Evolutionary conservation across 92 coral and sea anemone genomes (phyloP), one percentile per base, ranked within the genome.

Genomic region (Blastomussa wellsi): DNA sequence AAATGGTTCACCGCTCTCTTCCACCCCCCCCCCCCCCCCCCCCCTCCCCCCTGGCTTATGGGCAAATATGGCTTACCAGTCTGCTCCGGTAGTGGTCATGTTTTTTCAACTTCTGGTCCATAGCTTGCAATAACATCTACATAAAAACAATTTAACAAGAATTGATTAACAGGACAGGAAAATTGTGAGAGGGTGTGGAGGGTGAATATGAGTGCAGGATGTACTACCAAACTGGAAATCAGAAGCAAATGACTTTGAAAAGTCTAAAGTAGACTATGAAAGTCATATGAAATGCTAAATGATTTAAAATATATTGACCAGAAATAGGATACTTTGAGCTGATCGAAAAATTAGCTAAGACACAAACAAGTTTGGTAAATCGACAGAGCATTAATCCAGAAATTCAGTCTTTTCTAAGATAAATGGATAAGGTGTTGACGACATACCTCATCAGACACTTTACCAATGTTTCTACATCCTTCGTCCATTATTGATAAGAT

Each of bases 401-500:
- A 5, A 17, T 55, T 24, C 1, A 17, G 5, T 57, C 10, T 6
- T 57, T 57, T 26, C 65, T 57, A n/a, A n/a, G n/a, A n/a, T 5
- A 44, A 44, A 44, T 15, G 8, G 0, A 5, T 22, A 57, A 5
- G 29, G 36, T 41, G 37, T 47, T n/a, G 79, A 13, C 22, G 1
- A 41, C 81, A 48, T 59, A 93, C 97, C 97, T 94, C 91, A 62
- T 96, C 98, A 10, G 98, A 91, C 79, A 96, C 98, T 77, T 94
- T 96, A 68, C 99, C 99, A 78, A 95, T 92, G 65, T 92, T 96
- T 47, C 90, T 84, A 72, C 98, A 94, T 20, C 98, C 99, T 80
- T 96, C 99, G 59, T 96, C 99, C 96, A 96, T 88, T 77, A 96
- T 90, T 44, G 99, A 90, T 62, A 96, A 86, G 81, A 96, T 86